phyloP scores from a whole-genome alignment of 2,797 vertebrate genomes.

The Gila robusta region DNA sequence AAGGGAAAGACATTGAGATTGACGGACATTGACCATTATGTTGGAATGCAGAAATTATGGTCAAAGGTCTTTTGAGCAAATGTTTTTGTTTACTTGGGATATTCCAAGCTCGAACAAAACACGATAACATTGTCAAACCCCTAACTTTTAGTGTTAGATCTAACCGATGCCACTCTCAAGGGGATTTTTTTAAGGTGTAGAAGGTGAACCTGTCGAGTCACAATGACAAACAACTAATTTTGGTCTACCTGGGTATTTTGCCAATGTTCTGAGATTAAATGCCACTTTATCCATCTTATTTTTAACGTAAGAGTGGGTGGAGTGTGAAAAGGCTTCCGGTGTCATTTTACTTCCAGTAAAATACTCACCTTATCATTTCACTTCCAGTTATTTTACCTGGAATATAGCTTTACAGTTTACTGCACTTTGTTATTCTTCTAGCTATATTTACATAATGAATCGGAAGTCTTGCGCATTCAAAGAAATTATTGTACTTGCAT shows the following conservation, averaged over 20 bases:
- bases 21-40: not conserved
- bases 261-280: not conserved
- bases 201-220: slow-evolving; percentile 25
- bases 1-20: slow-evolving; percentile 8
- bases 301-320: not conserved
- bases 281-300: not conserved
- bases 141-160: slow-evolving; percentile 44
- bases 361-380: not conserved
- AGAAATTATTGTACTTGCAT: not conserved
- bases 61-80: slow-evolving; percentile 12
- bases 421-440: not conserved
- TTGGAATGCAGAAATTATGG: slow-evolving; percentile 18
- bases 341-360: not conserved
- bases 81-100: slow-evolving; percentile 43
- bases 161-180: not conserved
- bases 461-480: not conserved
- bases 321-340: not conserved
- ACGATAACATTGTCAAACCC: slow-evolving; percentile 21
- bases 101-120: slow-evolving; percentile 41
- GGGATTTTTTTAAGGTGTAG: slow-evolving; percentile 51
- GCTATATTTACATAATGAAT: not conserved
- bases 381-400: not conserved
- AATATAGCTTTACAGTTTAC: not conserved
- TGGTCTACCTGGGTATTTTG: slow-evolving; percentile 34
- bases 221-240: not conserved